Evolutionary conservation across 2,113 vertebrate genomes (phyloP).

Genomic region (Empidonax traillii): DNA sequence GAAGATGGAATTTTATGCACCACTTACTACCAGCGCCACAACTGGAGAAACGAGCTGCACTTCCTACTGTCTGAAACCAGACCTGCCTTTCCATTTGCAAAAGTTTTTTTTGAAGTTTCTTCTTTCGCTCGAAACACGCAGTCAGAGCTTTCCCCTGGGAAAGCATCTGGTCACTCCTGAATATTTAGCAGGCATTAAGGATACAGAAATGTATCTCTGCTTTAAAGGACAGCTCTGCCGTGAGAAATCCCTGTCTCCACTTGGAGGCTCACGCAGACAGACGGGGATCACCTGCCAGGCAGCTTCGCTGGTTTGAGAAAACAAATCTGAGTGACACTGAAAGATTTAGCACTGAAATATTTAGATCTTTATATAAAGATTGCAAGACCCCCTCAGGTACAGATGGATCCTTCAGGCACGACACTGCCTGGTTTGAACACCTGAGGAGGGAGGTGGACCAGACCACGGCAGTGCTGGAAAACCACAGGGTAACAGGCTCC

Average conservation of each 20-base stretch:
- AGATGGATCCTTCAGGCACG: rapidly evolving
- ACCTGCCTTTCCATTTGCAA: neutral
- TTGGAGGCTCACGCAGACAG: neutral
- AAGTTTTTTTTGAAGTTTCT: neutral
- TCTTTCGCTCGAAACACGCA: neutral
- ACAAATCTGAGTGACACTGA: neutral
- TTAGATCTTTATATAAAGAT: neutral
- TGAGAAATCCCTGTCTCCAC: neutral
- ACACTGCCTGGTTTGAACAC: neutral
- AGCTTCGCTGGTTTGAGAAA: neutral
- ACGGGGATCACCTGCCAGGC: neutral
- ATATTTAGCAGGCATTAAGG: conserved; percentile 3
- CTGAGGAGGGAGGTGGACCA: neutral
- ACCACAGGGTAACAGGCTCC: neutral
- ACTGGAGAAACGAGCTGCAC: conserved; percentile 24
- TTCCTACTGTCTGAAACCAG: neutral
- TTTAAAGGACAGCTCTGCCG: neutral
- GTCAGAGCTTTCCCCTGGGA: neutral
- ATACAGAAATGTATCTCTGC: neutral
- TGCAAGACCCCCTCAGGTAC: neutral
- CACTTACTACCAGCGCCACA: conserved; percentile 33
- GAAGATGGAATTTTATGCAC: conserved; percentile 65
- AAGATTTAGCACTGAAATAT: neutral
- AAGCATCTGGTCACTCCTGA: neutral
- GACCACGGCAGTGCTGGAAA: rapidly evolving